These are phyloP conservation scores for Nycteola revayana DNA, from an alignment of 2,888 invertebrate genomes.

Conservation along the genomic window DNA sequence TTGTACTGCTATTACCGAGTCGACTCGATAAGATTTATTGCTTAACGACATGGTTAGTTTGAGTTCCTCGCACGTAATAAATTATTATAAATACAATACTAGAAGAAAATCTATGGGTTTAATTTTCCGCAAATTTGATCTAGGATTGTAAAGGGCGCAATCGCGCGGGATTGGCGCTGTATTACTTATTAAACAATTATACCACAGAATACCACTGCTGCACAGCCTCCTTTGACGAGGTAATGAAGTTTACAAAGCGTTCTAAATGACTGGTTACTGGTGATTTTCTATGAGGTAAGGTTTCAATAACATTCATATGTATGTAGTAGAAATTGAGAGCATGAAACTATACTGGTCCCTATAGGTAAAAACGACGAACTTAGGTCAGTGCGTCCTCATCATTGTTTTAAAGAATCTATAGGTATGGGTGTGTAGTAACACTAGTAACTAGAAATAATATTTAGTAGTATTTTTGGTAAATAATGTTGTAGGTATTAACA, in stretches of 20 bases:
- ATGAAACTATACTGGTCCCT: too few relatives aligned
- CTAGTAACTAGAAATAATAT: too few relatives aligned
- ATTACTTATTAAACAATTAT: too few relatives aligned
- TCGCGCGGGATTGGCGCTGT: constrained; percentile 26
- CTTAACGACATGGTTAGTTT: constrained; percentile 76
- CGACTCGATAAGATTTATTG: constrained; percentile 73
- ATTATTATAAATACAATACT: constrained; percentile 73
- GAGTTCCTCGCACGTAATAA: constrained; percentile 71
- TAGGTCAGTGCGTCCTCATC: too few relatives aligned
- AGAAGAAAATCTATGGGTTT: constrained; percentile 60
- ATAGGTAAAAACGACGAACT: too few relatives aligned
- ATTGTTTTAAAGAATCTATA: too few relatives aligned
- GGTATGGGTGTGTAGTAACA: too few relatives aligned
- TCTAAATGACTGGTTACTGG: constrained; percentile 44
- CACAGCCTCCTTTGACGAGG: constrained; percentile 3
- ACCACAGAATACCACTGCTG: too few relatives aligned
- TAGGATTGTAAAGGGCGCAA: constrained; percentile 55
- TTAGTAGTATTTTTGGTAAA: too few relatives aligned
- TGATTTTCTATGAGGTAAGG: constrained; percentile 30
- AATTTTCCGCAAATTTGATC: constrained; percentile 80
- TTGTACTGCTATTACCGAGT: constrained; percentile 68
- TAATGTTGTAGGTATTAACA: too few relatives aligned
- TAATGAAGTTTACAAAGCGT: constrained; percentile 46
- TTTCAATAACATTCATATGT: constrained; percentile 26
- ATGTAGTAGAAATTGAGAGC: too few relatives aligned